These are phyloP conservation scores for Sebastes wilsoni DNA, from an alignment of 2,797 vertebrate species.

Conservation along the genomic window DNA sequence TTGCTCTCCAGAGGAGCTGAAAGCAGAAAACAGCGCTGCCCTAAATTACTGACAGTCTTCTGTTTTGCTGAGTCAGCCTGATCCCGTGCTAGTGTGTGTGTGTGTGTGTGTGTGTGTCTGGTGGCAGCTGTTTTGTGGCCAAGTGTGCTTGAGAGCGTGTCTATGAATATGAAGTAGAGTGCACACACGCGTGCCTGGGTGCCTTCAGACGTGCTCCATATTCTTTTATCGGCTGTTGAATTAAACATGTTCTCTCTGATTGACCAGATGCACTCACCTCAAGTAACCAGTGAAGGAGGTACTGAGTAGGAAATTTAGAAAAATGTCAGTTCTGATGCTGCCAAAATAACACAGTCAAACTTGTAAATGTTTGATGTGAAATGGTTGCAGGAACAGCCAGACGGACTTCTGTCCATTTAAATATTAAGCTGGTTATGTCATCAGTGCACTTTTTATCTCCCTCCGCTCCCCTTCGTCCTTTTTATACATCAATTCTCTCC, in stretches of 20 bases:
- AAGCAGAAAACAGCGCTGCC: background rate
- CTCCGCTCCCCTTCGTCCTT: background rate
- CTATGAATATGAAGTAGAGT: slow-evolving; percentile 27
- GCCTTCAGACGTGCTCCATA: background rate
- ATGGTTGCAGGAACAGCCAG: slow-evolving; percentile 7
- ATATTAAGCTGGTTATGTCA: slow-evolving; percentile 44
- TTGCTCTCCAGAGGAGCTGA: slow-evolving; percentile 25
- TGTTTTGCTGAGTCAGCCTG: slow-evolving; percentile 51
- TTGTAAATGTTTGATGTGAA: slow-evolving; percentile 26
- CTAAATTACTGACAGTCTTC: slow-evolving; percentile 25
- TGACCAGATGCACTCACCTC: slow-evolving; percentile 21
- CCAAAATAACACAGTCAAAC: slow-evolving; percentile 1
- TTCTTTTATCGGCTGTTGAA: slow-evolving; percentile 22
- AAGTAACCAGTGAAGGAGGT: slow-evolving; percentile 14
- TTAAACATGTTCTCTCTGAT: slow-evolving; percentile 35
- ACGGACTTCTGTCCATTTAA: slow-evolving; percentile 29
- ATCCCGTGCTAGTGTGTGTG: background rate
- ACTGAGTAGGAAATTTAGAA: slow-evolving; percentile 1
- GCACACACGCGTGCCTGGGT: background rate
- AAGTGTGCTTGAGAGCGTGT: background rate
- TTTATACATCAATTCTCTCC: background rate
- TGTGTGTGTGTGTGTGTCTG: background rate
- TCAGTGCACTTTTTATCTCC: slow-evolving; percentile 1
- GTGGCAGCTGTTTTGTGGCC: slow-evolving; percentile 24
- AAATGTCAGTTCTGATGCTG: background rate